Evolutionary conservation across 2,797 vertebrate species (phyloP).

Genomic region (Staurois parvus): DNA sequence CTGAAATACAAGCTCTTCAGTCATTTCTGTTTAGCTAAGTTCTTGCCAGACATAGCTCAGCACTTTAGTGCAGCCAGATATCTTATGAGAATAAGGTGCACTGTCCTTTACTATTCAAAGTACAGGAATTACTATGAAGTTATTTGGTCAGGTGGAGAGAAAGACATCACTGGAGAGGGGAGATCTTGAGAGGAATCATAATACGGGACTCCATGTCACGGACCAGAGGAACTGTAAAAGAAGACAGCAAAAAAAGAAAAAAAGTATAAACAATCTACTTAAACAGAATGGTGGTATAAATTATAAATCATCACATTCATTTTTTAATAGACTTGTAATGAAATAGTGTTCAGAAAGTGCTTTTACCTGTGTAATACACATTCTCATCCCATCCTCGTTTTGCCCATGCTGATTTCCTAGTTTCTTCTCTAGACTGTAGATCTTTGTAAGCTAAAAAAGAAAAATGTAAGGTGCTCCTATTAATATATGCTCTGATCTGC

Average conservation of each 20-base stretch:
- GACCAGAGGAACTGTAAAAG: conserved; percentile 87
- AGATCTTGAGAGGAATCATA: conserved; percentile 92
- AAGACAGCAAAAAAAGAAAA: conserved; percentile 58
- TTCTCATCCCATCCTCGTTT: conserved; percentile 93
- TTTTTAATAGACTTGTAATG: too few relatives aligned
- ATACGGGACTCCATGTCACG: conserved; percentile 93
- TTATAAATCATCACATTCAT: too few relatives aligned
- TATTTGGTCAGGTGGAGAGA: not conserved
- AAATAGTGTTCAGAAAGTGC: too few relatives aligned
- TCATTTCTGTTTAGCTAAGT: not conserved
- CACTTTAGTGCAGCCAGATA: not conserved
- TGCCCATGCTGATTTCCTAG: conserved; percentile 90
- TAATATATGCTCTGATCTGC: not conserved
- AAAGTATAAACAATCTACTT: not conserved
- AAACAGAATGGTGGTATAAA: too few relatives aligned
- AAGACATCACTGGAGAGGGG: conserved; percentile 84
- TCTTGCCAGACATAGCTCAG: not conserved
- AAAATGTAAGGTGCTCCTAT: not conserved
- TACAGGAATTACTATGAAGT: not conserved
- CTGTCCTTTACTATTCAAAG: not conserved
- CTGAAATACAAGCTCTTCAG: not conserved
- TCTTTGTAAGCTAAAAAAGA: conserved; percentile 85
- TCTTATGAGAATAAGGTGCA: not conserved
- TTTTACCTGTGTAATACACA: conserved; percentile 91
- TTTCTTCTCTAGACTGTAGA: conserved; percentile 89